These are phyloP conservation scores for Trematocara macrostoma DNA, from an alignment of 2,113 vertebrate species.

Conservation along the genomic window DNA sequence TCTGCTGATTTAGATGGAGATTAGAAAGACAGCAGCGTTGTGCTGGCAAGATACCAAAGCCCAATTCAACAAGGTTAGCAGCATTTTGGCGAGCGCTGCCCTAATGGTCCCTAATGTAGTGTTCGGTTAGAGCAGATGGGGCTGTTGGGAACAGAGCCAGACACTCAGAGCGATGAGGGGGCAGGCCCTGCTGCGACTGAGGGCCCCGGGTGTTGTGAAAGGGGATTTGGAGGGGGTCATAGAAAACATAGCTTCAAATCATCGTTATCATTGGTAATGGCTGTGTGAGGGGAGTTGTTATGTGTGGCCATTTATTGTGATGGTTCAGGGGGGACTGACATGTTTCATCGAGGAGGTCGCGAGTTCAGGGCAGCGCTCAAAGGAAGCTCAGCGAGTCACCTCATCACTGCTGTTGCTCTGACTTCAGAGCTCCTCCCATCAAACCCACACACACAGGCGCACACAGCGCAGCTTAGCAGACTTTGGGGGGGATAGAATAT, in stretches of 20 bases:
- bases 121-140: constrained; percentile 66
- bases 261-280: constrained; percentile 32
- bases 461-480: neutral
- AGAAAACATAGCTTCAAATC: constrained; percentile 47
- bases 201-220: neutral
- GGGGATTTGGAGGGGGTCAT: constrained; percentile 5
- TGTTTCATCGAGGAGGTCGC: constrained; percentile 19
- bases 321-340: neutral
- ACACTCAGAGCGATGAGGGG: constrained; percentile 4
- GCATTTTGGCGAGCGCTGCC: constrained; percentile 17
- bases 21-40: neutral
- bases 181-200: neutral
- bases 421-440: constrained; percentile 2
- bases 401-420: constrained; percentile 40
- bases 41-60: constrained; percentile 15
- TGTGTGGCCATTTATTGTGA: constrained; percentile 1
- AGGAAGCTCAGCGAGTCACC: constrained; percentile 42
- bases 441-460: neutral
- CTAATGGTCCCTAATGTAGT: constrained; percentile 58
- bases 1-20: neutral
- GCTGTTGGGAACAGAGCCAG: constrained; percentile 50
- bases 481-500: constrained; percentile 11
- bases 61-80: constrained; percentile 20
- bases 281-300: constrained; percentile 23
- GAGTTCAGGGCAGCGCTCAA: constrained; percentile 19